A percentile compares a stretch with the other conserved stretches of the same genome.
Evolutionary conservation across 2,113 vertebrate species (phyloP).

Genomic region (Pipa parva): DNA sequence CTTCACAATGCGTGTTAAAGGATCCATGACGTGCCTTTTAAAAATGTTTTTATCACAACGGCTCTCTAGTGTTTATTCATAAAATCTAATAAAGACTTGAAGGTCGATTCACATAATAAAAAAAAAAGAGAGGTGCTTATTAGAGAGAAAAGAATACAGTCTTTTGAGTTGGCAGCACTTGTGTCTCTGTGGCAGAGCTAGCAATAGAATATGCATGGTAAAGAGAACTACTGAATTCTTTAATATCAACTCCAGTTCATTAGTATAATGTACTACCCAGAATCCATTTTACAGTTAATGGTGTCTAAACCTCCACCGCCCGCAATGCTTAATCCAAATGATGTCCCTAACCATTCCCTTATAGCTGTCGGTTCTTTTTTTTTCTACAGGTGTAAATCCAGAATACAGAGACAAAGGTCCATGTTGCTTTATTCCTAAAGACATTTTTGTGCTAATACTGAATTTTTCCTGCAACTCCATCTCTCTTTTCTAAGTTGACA

Average conservation of each 20-base stretch:
- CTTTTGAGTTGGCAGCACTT: constrained; percentile 23
- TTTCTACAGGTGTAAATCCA: constrained; percentile 15
- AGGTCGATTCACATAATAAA: constrained; percentile 23
- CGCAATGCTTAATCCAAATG: constrained; percentile 31
- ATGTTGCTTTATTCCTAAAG: background rate
- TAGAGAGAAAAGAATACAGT: constrained; percentile 26
- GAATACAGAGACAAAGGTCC: background rate
- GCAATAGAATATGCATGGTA: constrained; percentile 7
- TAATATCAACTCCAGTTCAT: constrained; percentile 37
- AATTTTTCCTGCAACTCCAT: too few relatives aligned
- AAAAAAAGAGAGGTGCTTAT: constrained; percentile 22
- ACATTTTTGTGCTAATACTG: background rate
- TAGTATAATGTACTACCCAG: constrained; percentile 36
- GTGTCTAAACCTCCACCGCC: constrained; percentile 25
- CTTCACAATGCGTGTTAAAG: background rate
- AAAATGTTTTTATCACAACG: background rate
- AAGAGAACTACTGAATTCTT: constrained; percentile 33
- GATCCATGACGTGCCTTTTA: constrained; percentile 3
- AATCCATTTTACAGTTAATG: constrained; percentile 22
- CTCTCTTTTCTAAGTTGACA: too few relatives aligned
- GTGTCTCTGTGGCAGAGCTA: constrained; percentile 1
- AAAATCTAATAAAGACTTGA: constrained; percentile 36
- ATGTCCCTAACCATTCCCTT: constrained; percentile 20
- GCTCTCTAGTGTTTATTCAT: constrained; percentile 20
- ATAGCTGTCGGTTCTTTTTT: background rate